Evolutionary conservation across 2,113 vertebrate genomes (phyloP).

Genomic region (Perccottus glenii): DNA sequence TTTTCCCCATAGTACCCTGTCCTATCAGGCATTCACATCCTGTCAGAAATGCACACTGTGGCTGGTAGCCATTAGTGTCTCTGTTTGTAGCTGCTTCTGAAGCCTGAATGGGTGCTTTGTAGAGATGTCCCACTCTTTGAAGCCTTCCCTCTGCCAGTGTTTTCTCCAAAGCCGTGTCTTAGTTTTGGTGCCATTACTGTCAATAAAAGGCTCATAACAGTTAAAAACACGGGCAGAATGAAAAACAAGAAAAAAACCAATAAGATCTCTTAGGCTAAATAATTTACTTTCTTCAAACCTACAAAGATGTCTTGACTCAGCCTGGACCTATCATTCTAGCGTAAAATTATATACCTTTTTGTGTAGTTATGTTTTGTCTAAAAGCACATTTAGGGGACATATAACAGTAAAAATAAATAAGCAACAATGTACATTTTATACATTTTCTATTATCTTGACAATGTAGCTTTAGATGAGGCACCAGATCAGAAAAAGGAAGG

Average conservation of each 20-base stretch:
- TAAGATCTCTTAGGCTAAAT: neutral
- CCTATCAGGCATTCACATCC: slow-evolving; percentile 30
- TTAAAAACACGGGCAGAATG: no score
- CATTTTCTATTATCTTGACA: no score
- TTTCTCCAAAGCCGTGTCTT: slow-evolving; percentile 31
- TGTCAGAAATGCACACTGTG: slow-evolving; percentile 17
- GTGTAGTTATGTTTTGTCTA: no score
- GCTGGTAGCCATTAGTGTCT: slow-evolving; percentile 40
- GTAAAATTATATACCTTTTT: no score
- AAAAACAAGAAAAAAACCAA: slow-evolving; percentile 3
- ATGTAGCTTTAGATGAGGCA: no score
- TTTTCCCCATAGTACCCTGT: slow-evolving; percentile 19
- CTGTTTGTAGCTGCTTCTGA: slow-evolving; percentile 54
- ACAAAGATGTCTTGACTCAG: neutral
- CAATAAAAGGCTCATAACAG: slow-evolving; percentile 32
- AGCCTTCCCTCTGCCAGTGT: slow-evolving; percentile 41
- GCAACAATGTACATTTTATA: no score
- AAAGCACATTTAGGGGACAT: no score
- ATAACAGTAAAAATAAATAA: no score
- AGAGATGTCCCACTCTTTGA: slow-evolving; percentile 50
- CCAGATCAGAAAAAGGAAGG: no score
- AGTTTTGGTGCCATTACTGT: slow-evolving; percentile 14
- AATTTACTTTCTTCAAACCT: slow-evolving; percentile 1
- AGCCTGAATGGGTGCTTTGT: slow-evolving; percentile 50
- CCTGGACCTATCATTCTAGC: no score